Base-by-base conservation (phyloP, 1,140 invertebrate genomes). In the Leguminivora glycinivorella region DNA sequence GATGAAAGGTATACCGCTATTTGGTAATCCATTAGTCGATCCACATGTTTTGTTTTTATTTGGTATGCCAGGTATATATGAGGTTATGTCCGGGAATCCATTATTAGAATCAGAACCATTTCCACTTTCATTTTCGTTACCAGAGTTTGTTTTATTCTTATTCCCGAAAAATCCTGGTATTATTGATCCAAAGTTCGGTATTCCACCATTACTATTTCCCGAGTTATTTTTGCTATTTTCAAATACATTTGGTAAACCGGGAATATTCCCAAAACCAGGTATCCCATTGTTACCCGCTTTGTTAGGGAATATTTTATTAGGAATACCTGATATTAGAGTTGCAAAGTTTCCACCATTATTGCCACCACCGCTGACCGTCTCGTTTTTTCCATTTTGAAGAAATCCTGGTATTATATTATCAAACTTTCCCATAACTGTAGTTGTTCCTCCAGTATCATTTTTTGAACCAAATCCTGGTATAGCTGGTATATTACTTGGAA, bases 331-430 rank as follows among this genome's bases (percentile, higher is more conserved):
- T 26, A 58, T 58, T 3, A 56, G 12, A 26, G 24, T 26, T 25
- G 24, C 56, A n/a, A 58, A 52, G 19, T 52, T 22, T 52, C 47
- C 47, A 22, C 47, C 47, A 52, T 52, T 52, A 52, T 52, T 10
- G 47, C 4, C 22, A 2, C 19, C 47, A 22, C 0, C 22, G 43
- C 17, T 52, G 47, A 10, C 47, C 19, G 47, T 52, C 19, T 52
- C 22, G 7, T 52, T 52, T 0, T 6, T n/a, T 3, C n/a, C 47
- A 22, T 52, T 52, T n/a, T 52, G 47, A 52, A 19, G 0, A 22
- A 52, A 22, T 52, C 19, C 47, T 6, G 19, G 47, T 52, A 52
- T 10, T 6, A 52, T 10, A 22, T n/a, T 9, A 52, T 19, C 4
- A n/a, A 22, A 17, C 1, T 52, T 22, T 2, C 47, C 47, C 47